Percentiles rank a stretch among this genome's conserved stretches.
Conservation (phyloP, 2,113 vertebrate species). For the Odocoileus virginianus region DNA sequence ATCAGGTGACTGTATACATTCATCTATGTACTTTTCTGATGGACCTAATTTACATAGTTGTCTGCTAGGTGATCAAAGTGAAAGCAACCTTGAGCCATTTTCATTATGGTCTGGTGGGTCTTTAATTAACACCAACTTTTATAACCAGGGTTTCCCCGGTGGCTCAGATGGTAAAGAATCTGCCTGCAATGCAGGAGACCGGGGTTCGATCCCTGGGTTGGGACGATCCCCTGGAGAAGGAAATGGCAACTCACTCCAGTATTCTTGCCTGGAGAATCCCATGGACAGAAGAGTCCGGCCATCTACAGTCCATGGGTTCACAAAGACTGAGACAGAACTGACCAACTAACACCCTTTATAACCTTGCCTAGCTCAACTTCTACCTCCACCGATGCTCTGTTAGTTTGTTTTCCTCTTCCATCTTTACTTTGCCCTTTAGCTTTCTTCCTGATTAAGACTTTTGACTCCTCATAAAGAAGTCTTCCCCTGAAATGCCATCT, state of each 20-base stretch:
- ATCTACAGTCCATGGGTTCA: background rate
- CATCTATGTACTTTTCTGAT: background rate
- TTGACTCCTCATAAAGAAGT: background rate
- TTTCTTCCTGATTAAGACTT: background rate
- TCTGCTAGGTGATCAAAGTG: background rate
- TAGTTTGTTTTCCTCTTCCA: background rate
- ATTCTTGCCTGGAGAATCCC: background rate
- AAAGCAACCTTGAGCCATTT: background rate
- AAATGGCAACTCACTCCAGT: background rate
- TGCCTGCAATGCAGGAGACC: background rate
- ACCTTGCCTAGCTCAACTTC: background rate
- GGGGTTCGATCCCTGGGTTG: fast-evolving
- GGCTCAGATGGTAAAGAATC: background rate
- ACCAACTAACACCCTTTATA: background rate
- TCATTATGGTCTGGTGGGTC: background rate
- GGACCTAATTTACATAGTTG: background rate
- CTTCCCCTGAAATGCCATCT: background rate
- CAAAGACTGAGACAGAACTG: background rate
- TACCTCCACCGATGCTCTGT: background rate
- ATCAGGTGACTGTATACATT: background rate
- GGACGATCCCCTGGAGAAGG: background rate
- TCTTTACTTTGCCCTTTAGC: background rate
- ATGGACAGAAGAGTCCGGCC: background rate
- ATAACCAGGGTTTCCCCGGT: background rate
- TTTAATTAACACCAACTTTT: background rate